A percentile compares a stretch with the other conserved stretches of the same genome.
Conservation (phyloP, 2,888 invertebrate species). For the Stenichneumon culpator region DNA sequence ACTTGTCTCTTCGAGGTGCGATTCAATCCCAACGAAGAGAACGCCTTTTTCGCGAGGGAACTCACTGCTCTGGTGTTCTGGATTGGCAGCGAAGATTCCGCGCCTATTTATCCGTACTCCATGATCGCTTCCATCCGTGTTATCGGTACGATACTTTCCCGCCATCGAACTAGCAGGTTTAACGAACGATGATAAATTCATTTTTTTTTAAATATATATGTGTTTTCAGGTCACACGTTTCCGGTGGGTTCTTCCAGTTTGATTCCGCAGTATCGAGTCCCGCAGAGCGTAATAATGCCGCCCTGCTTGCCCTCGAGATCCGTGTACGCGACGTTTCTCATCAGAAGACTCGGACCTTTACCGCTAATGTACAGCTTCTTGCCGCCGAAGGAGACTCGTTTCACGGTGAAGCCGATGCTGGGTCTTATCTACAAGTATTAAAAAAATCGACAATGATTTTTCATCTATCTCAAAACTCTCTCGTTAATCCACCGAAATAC, state of each 20-base stretch:
- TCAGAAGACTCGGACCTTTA: slow-evolving; percentile 82
- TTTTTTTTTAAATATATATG: slow-evolving; percentile 7
- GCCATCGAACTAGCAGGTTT: slow-evolving; percentile 10
- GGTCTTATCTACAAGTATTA: slow-evolving; percentile 81
- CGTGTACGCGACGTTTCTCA: slow-evolving; percentile 82
- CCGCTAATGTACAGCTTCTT: slow-evolving; percentile 85
- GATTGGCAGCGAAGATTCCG: neutral
- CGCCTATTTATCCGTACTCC: slow-evolving; percentile 68
- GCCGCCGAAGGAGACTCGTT: slow-evolving; percentile 83
- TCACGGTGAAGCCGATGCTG: slow-evolving; percentile 84
- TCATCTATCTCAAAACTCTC: neutral
- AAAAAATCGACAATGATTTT: neutral
- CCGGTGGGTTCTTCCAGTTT: slow-evolving; percentile 70
- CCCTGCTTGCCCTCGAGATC: slow-evolving; percentile 76
- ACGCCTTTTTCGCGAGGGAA: slow-evolving; percentile 77
- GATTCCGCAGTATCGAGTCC: slow-evolving; percentile 79
- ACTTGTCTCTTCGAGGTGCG: slow-evolving; percentile 81
- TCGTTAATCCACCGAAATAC: neutral
- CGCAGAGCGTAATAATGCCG: slow-evolving; percentile 79
- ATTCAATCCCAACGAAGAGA: slow-evolving; percentile 78
- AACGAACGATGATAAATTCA: slow-evolving; percentile 1
- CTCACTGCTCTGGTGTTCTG: slow-evolving; percentile 79
- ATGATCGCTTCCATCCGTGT: slow-evolving; percentile 76
- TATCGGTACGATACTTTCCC: slow-evolving; percentile 67
- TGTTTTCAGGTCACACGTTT: slow-evolving; percentile 75